phyloP scores from a whole-genome alignment of 2,888 invertebrate species.

The Pammene aurita region DNA sequence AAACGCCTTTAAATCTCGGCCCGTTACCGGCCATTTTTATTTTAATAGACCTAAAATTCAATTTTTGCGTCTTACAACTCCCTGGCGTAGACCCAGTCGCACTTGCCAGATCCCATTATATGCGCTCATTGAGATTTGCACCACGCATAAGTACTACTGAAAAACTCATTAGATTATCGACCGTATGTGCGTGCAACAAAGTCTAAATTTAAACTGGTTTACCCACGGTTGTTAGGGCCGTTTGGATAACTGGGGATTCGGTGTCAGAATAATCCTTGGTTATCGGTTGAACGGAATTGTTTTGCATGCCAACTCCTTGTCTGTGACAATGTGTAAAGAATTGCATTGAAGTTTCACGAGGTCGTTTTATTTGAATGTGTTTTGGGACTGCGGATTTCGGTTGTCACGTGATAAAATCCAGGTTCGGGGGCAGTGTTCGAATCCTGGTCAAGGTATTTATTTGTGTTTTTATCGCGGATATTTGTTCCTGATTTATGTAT shows the following conservation, averaged over 20 bases:
- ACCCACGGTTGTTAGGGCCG: neutral
- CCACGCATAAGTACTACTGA: too few relatives aligned
- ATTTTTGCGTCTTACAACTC: constrained; percentile 13
- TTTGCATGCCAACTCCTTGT: constrained; percentile 29
- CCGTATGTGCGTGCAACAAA: too few relatives aligned
- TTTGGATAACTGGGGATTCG: constrained; percentile 21
- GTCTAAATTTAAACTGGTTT: too few relatives aligned
- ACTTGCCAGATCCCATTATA: constrained; percentile 35
- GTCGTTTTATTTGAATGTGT: too few relatives aligned
- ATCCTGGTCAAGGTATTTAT: too few relatives aligned
- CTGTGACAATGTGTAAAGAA: constrained; percentile 6
- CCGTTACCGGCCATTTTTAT: constrained; percentile 9
- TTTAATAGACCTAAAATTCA: constrained; percentile 20
- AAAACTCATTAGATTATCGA: too few relatives aligned
- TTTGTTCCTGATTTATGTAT: too few relatives aligned
- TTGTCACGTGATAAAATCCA: too few relatives aligned
- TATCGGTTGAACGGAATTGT: neutral
- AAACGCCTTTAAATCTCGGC: neutral
- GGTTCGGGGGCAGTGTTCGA: too few relatives aligned
- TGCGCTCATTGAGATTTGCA: neutral
- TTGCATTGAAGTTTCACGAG: neutral
- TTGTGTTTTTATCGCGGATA: too few relatives aligned
- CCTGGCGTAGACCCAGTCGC: constrained; percentile 11
- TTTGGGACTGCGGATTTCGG: too few relatives aligned
- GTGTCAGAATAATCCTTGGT: constrained; percentile 25